Conservation (phyloP, 1,140 invertebrate genomes). For the Bombus sylvicola region DNA sequence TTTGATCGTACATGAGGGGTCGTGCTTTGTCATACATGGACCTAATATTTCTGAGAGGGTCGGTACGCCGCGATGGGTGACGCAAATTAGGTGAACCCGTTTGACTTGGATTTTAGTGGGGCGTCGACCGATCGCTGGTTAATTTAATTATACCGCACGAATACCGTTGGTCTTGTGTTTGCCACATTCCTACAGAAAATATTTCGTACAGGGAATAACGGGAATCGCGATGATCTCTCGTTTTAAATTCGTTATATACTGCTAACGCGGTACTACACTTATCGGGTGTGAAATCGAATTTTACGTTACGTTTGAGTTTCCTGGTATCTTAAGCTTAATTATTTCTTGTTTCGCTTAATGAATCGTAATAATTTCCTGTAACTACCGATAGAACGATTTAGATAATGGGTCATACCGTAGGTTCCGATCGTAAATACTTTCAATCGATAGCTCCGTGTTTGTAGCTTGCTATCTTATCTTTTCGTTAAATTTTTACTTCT, state of each 20-base stretch:
- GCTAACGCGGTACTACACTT: conserved; percentile 1
- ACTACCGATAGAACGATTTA: background rate
- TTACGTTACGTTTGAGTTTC: conserved; percentile 36
- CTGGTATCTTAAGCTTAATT: conserved; percentile 18
- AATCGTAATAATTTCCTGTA: conserved; percentile 10
- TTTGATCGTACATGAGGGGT: conserved; percentile 11
- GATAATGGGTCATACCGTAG: background rate
- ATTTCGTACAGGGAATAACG: background rate
- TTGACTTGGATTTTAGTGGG: conserved; percentile 3
- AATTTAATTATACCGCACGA: conserved; percentile 1
- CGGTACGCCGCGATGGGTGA: conserved; percentile 41
- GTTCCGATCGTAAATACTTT: background rate
- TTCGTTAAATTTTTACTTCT: too few relatives aligned
- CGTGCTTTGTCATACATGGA: conserved; percentile 31
- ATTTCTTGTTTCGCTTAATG: conserved; percentile 7
- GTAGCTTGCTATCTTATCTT: background rate
- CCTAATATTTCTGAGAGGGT: conserved; percentile 61
- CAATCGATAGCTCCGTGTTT: background rate
- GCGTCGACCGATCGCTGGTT: conserved; percentile 7
- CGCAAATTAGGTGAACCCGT: conserved; percentile 53
- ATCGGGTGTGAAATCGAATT: conserved; percentile 47
- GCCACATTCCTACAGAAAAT: background rate
- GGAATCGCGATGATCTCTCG: background rate
- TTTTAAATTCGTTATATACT: conserved; percentile 15
- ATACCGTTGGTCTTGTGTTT: background rate